Conservation (phyloP, 2,888 invertebrate species). For the Watsonalla binaria region DNA sequence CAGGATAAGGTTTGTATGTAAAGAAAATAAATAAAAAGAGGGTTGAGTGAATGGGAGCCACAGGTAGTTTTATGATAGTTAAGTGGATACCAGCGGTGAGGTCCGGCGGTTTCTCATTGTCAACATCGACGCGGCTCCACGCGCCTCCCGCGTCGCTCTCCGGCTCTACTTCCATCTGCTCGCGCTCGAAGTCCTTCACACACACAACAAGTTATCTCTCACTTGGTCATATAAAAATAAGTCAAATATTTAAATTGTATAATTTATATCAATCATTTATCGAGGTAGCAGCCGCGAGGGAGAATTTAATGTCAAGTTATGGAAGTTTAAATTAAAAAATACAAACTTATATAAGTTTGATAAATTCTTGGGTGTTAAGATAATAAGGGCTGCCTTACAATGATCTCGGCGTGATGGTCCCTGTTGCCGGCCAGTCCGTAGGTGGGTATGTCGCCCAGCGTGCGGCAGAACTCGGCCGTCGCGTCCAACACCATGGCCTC, state of each 20-base stretch:
- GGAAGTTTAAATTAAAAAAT: too few relatives aligned
- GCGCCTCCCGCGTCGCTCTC: constrained; percentile 81
- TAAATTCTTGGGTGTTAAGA: not conserved
- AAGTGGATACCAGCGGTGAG: constrained; percentile 56
- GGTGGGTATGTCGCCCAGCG: constrained; percentile 96
- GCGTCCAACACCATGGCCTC: constrained; percentile 90
- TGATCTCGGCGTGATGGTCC: constrained; percentile 84
- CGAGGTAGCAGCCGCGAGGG: too few relatives aligned
- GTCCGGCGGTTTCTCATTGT: constrained; percentile 65
- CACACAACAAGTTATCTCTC: not conserved
- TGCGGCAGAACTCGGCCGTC: constrained; percentile 97
- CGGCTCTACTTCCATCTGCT: constrained; percentile 52
- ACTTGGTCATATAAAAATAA: too few relatives aligned
- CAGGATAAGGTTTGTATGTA: too few relatives aligned
- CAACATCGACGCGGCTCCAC: constrained; percentile 90
- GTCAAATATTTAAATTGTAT: too few relatives aligned
- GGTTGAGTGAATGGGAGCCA: not conserved
- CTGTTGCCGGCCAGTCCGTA: constrained; percentile 95
- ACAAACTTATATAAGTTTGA: too few relatives aligned
- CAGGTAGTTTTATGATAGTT: not conserved
- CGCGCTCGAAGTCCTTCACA: constrained; percentile 50
- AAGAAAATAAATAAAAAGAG: too few relatives aligned
- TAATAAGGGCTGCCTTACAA: constrained; percentile 38
- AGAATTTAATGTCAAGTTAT: too few relatives aligned
- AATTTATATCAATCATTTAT: too few relatives aligned